Evolutionary conservation across 2,888 invertebrate genomes (phyloP), one percentile per base, ranked within the genome.

Genomic region (Acronicta psi): DNA sequence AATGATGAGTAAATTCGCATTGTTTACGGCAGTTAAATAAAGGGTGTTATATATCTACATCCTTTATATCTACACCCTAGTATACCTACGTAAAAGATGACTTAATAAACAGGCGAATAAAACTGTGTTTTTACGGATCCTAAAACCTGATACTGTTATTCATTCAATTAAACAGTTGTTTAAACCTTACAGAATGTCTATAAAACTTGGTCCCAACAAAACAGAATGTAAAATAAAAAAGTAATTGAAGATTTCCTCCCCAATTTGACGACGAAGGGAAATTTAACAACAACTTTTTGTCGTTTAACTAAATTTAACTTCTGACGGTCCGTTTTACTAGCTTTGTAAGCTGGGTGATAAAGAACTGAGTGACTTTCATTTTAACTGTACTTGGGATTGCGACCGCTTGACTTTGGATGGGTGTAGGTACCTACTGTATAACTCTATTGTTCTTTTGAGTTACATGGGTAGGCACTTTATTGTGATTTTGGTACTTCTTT

Each of bases 241-340:
- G 54, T 55, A 69, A 64, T 57, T 59, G 51, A 44, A 69, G 38
- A 58, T 44, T 57, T 56, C 9, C 37, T 17, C 23, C 46, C 54
- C 50, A 55, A 55, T 64, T 59, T 69, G 36, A n/a, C 37, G 8
- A 25, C 18, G 40, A 69, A 47, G 41, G 50, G 51, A 59, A 47
- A 47, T 59, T 55, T 11, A 53, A 43, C 42, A 58, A 49, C 40
- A 55, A 62, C 29, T 34, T 44, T 53, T 62, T 14, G 13, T 46
- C n/a, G n/a, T 18, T 10, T 9, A 11, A 18, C 14, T 29, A 36
- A 66, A 41, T 53, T 65, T 59, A 31, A 31, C 31, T 13, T 2
- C 1, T 25, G 37, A 3, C 8, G 14, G 20, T 59, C 47, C 44
- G 44, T 49, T 63, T 42, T 53, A 53, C 38, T 13, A n/a, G 6